Conservation (phyloP, 2,113 vertebrate genomes). For the Mesitornis unicolor region DNA sequence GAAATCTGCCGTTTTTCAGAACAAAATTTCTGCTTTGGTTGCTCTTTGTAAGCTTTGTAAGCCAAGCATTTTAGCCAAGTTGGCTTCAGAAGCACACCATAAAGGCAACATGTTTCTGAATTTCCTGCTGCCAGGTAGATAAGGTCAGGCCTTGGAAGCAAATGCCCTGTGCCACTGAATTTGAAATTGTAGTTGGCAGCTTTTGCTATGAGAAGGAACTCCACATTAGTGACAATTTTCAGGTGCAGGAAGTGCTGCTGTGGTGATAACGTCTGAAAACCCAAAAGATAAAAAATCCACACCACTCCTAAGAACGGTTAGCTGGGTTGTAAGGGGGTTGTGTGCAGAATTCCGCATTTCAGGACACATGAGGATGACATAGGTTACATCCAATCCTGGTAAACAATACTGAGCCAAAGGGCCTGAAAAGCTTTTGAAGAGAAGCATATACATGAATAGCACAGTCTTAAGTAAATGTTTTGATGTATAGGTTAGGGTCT, state of each 20-base stretch:
- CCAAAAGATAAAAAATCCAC: conserved; percentile 11
- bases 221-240: conserved; percentile 14
- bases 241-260: neutral
- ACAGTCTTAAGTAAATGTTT: neutral
- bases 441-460: conserved; percentile 1
- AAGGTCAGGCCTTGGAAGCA: neutral
- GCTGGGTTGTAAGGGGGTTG: neutral
- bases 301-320: conserved; percentile 31
- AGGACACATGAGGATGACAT: neutral
- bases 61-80: neutral
- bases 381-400: conserved; percentile 12
- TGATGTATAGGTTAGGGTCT: neutral
- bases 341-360: neutral
- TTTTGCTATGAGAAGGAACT: conserved; percentile 20
- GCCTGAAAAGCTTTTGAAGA: conserved; percentile 39
- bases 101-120: neutral
- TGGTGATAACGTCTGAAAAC: conserved; percentile 17
- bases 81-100: neutral
- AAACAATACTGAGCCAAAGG: conserved; percentile 1
- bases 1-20: neutral
- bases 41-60: conserved; percentile 17
- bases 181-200: conserved; percentile 5
- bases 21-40: conserved; percentile 17
- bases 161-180: neutral
- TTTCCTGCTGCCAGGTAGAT: conserved; percentile 12